These are phyloP conservation scores for Nomia melanderi DNA, from an alignment of 1,140 invertebrate species.

Conservation along the genomic window DNA sequence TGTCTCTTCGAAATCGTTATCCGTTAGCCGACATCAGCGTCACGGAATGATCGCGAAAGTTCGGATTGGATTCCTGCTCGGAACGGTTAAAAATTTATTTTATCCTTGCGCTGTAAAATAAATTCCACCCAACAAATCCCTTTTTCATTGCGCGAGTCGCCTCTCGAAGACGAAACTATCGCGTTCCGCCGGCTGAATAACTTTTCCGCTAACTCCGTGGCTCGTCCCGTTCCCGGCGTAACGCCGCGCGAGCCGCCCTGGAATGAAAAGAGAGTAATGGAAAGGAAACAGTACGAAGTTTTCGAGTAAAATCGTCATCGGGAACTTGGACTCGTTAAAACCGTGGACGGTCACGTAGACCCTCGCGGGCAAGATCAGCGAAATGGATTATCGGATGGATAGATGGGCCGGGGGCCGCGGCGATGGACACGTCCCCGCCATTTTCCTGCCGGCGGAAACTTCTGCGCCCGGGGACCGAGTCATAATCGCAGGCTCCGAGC, in stretches of 20 bases:
- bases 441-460: conserved; percentile 10
- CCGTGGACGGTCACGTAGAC: conserved; percentile 9
- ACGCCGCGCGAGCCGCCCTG: not conserved
- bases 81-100: too few species aligned
- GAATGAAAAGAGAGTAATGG: not conserved
- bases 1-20: too few species aligned
- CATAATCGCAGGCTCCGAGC: conserved; percentile 38
- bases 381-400: conserved; percentile 33
- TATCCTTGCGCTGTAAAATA: too few species aligned
- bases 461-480: conserved; percentile 2
- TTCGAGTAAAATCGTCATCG: not conserved
- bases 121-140: too few species aligned
- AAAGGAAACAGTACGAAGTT: not conserved
- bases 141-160: too few species aligned
- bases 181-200: too few species aligned
- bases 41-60: too few species aligned
- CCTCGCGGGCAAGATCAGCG: conserved; percentile 20
- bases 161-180: too few species aligned
- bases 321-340: conserved; percentile 41
- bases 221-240: not conserved
- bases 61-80: too few species aligned
- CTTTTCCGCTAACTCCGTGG: too few species aligned
- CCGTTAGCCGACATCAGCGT: too few species aligned
- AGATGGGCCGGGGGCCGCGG: not conserved
- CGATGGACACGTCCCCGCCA: conserved; percentile 10